These are phyloP conservation scores for Platyura marginata DNA, from an alignment of 1,140 invertebrate species.

Conservation along the genomic window DNA sequence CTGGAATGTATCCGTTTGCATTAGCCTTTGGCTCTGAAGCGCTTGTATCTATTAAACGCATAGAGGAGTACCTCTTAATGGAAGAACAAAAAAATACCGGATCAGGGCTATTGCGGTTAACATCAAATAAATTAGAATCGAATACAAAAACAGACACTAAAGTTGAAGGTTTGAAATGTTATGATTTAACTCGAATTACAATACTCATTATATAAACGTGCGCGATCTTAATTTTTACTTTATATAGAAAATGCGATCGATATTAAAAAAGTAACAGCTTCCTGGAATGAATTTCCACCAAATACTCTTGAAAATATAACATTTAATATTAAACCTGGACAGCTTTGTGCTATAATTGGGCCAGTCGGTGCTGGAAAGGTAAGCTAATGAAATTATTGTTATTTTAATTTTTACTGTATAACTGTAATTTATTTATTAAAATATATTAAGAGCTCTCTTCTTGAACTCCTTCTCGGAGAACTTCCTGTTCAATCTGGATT, in stretches of 20 bases:
- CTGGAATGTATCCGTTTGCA: conserved; percentile 52
- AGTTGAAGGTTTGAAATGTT: too few relatives aligned
- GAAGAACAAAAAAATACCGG: conserved; percentile 30
- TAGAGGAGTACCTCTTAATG: conserved; percentile 39
- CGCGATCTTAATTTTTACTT: too few relatives aligned
- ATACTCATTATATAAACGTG: too few relatives aligned
- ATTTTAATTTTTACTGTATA: too few relatives aligned
- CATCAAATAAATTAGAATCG: too few relatives aligned
- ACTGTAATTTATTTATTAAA: too few relatives aligned
- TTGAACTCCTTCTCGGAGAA: conserved; percentile 54
- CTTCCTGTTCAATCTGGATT: conserved; percentile 40
- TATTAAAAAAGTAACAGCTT: conserved; percentile 30
- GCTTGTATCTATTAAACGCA: conserved; percentile 44
- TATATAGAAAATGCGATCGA: conserved; percentile 19
- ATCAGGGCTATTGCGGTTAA: conserved; percentile 7
- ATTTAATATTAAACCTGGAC: conserved; percentile 39
- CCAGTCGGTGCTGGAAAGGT: conserved; percentile 64
- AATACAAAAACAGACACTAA: too few relatives aligned
- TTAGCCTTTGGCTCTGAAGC: conserved; percentile 44
- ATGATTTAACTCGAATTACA: too few relatives aligned
- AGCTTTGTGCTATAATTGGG: conserved; percentile 55
- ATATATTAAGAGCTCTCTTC: conserved; percentile 38
- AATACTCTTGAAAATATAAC: conserved; percentile 37
- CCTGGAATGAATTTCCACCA: conserved; percentile 35
- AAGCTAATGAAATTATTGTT: too few relatives aligned